Evolutionary conservation across 2,797 vertebrate species (phyloP), one percentile per base, ranked within the genome.

Genomic region (Microchirus variegatus): DNA sequence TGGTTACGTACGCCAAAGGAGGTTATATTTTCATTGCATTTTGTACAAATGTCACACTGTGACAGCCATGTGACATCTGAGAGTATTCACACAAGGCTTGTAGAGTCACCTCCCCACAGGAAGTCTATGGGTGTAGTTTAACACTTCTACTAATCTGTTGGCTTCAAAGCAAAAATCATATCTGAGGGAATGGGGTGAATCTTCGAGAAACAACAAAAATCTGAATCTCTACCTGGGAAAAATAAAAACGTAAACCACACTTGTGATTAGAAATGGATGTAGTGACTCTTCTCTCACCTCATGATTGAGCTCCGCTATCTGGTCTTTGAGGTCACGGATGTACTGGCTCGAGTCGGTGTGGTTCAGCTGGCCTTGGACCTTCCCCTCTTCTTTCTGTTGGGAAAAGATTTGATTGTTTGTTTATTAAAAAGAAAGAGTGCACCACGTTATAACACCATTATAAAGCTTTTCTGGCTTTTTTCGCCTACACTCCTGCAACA

Each of bases 321-420:
- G 96, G 90, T 98, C 96, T 93, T 96, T 96, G 83, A 99, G 93
- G 82, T 98, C 96, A 45, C 92, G 90, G 84, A 99, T 96, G 86
- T 97, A 97, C 91, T 99, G 97, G 86, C 91, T 96, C 36, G 95
- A 97, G 89, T 98, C 97, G 2, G 94, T 96, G 91, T 94, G 95
- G 92, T 96, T 97, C 77, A 99, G 95, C 67, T 99, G 97, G 38
- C 96, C 97, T 84, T 98, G 95, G 83, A 99, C 90, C 87, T 95
- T 96, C 61, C 96, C 96, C 92, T 99, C 97, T 96, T 99, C 97
- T 91, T 96, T 99, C 97, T 99, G 92, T 90, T 76, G 77, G 47
- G 7, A 44, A 36, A 70, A 31, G 15, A 31, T 31, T 5, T 6
- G 31, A 31, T 31, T 31, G 31, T 31, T 3, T 31, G 31, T 31